phyloP scores from a whole-genome alignment of 2,113 vertebrate species.

The Ibidorhyncha struthersii region DNA sequence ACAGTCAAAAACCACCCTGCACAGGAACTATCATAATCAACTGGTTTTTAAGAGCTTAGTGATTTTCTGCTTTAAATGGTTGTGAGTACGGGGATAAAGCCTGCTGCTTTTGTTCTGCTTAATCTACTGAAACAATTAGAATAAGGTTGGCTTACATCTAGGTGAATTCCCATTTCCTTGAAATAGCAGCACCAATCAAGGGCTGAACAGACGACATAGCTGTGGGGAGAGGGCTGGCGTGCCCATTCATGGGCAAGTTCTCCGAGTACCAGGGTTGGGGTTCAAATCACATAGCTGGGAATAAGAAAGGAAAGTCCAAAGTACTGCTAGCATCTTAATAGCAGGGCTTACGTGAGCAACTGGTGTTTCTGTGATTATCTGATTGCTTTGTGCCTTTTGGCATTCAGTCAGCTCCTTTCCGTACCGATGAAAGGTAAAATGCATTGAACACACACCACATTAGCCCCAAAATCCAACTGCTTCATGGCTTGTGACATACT shows the following conservation, averaged over 20 bases:
- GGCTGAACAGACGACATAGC: not conserved
- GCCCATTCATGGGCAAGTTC: not conserved
- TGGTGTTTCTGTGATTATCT: not conserved
- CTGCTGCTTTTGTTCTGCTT: not conserved
- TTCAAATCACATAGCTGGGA: not conserved
- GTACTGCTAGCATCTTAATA: not conserved
- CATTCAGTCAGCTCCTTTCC: not conserved
- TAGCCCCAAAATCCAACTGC: not conserved
- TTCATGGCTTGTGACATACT: not conserved
- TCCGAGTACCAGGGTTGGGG: not conserved
- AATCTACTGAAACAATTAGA: not conserved
- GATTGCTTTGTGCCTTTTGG: not conserved
- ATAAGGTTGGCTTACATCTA: not conserved
- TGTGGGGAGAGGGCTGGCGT: not conserved
- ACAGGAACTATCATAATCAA: not conserved
- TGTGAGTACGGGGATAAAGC: not conserved
- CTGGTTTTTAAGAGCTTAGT: not conserved
- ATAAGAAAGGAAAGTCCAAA: not conserved
- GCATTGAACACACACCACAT: not conserved
- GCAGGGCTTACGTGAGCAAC: not conserved
- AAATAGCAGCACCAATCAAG: not conserved
- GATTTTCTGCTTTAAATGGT: not conserved
- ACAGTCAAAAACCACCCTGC: not conserved
- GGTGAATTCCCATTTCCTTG: not conserved
- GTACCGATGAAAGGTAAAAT: not conserved